Base-by-base conservation (phyloP, 1,140 invertebrate species). In the Homalodisca vitripennis region DNA sequence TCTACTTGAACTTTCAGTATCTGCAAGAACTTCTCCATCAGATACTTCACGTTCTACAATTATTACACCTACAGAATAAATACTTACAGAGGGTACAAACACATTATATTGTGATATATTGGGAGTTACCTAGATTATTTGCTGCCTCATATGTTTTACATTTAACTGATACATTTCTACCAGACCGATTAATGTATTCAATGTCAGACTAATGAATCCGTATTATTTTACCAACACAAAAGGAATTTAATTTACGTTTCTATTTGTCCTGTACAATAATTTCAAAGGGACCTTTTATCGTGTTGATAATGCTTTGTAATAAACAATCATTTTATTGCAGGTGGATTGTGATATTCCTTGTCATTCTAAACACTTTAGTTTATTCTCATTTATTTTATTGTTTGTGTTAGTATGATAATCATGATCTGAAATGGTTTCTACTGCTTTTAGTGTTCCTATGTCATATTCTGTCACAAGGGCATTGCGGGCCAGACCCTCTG, bases 231-330 rank as follows among this genome's bases (percentile, higher is more conserved):
- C 62, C 31, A 3, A 64, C 20, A 13, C 2, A 2, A 24, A 64
- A 64, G 14, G 62, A 31, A 34, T 27, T 64, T 3, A 64, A 34
- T 64, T 64, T 64, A 12, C 1, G 2, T 31, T 31, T 34, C 10
- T 64, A n/a, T 22, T 31, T 34, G 10, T 34, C 34, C 20, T 32
- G 12, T 22, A 64, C 12, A 20, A 64, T 22, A 17, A 64, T 31
- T 20, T 64, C 62, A 34, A 64, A 64, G 2, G 62, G 62, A 1
- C 62, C 62, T 64, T 64, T 31, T n/a, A n/a, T n/a, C n/a, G n/a
- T n/a, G n/a, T n/a, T n/a, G n/a, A n/a, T n/a, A n/a, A n/a, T n/a
- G n/a, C n/a, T n/a, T n/a, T n/a, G n/a, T n/a, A n/a, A n/a, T n/a
- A n/a, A n/a, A n/a, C n/a, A n/a, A n/a, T n/a, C n/a, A n/a, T n/a